These are phyloP conservation scores for Lordiphosa fenestrarum DNA, from an alignment of 2,888 invertebrate species.

Conservation along the genomic window DNA sequence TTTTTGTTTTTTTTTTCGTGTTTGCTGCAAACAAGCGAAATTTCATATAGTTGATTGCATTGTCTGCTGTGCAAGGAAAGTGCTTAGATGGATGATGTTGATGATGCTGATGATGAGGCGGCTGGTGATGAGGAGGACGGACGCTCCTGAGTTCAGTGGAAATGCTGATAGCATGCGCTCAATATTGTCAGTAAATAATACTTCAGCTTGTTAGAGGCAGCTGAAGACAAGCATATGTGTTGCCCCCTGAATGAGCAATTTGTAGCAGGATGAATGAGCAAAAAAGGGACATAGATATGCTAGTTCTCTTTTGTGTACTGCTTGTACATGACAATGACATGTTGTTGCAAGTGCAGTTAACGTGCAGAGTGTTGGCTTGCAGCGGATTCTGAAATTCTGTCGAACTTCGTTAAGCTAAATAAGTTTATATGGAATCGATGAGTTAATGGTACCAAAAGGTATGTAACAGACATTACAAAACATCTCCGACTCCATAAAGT, in stretches of 20 bases:
- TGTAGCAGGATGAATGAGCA: background rate
- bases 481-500: too few relatives aligned
- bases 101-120: background rate
- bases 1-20: constrained; percentile 19
- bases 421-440: too few relatives aligned
- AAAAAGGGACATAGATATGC: too few relatives aligned
- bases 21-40: constrained; percentile 32
- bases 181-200: constrained; percentile 43
- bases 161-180: constrained; percentile 28
- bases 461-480: too few relatives aligned
- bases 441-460: too few relatives aligned
- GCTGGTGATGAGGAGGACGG: background rate
- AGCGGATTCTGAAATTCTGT: too few relatives aligned
- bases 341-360: background rate
- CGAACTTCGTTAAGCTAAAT: too few relatives aligned
- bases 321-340: too few relatives aligned
- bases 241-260: background rate
- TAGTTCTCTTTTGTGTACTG: too few relatives aligned
- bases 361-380: background rate
- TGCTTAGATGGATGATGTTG: background rate
- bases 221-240: background rate
- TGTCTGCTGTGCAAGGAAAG: constrained; percentile 3
- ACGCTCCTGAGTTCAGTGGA: constrained; percentile 2
- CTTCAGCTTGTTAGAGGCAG: constrained; percentile 24
- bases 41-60: constrained; percentile 46